Evolutionary conservation across 2,113 vertebrate species (phyloP).

Genomic region (Eulacestoma nigropectus): DNA sequence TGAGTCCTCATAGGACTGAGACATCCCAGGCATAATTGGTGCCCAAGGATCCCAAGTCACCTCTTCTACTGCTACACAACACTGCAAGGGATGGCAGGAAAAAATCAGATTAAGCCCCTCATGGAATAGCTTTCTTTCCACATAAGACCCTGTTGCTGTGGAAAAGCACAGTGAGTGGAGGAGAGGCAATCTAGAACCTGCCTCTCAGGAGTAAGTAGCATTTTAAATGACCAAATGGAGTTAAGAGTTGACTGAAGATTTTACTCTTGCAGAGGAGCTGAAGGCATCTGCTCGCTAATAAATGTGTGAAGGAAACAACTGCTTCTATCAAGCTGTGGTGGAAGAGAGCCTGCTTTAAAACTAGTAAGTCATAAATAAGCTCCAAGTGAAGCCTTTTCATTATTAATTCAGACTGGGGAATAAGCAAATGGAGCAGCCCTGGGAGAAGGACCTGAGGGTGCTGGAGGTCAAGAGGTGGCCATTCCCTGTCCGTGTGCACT

Average conservation of each 20-base stretch:
- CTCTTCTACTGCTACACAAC: not conserved
- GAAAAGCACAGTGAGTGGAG: not conserved
- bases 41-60: not conserved
- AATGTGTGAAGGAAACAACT: not conserved
- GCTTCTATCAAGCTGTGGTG: rapidly evolving
- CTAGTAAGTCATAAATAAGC: not conserved
- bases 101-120: not conserved
- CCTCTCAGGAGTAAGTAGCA: not conserved
- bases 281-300: not conserved
- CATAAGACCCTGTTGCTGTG: rapidly evolving
- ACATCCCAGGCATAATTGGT: rapidly evolving
- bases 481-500: rapidly evolving
- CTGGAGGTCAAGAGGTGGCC: not conserved
- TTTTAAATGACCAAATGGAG: not conserved
- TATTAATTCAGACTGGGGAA: not conserved
- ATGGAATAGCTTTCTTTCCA: not conserved
- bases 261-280: not conserved
- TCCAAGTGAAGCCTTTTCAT: not conserved
- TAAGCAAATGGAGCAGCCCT: not conserved
- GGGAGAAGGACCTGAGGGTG: not conserved
- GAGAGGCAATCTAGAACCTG: not conserved
- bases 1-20: rapidly evolving
- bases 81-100: not conserved
- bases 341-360: not conserved
- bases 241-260: not conserved